A percentile compares a stretch with the other conserved stretches of the same genome.
Conservation (phyloP, 30 jellyfish, hydroid and myxozoan genomes). For the Cassiopea xamachana region DNA sequence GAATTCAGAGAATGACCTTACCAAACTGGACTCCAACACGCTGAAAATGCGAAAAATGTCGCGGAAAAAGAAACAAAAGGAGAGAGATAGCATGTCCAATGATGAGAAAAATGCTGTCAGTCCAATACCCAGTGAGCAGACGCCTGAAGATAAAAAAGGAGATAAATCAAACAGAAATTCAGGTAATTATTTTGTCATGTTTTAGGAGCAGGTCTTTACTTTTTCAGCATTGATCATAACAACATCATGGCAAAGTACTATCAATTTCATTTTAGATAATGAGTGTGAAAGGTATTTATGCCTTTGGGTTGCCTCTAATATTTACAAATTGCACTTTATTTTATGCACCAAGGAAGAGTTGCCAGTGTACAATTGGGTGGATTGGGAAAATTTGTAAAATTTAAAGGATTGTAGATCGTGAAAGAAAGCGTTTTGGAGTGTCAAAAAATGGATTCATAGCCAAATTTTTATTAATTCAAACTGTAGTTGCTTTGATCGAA, state of each 20-base stretch:
- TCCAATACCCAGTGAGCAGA: constrained; percentile 66
- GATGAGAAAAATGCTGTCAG: constrained; percentile 42
- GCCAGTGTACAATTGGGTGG: no score
- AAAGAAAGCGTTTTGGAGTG: no score
- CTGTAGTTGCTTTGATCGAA: no score
- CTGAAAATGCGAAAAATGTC: constrained; percentile 20
- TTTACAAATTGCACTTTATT: no score
- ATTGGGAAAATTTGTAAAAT: no score
- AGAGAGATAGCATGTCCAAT: constrained; percentile 52
- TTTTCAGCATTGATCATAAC: neutral
- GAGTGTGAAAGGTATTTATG: no score
- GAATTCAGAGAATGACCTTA: constrained; percentile 87
- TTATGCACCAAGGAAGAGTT: no score
- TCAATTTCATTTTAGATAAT: no score
- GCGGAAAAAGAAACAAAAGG: constrained; percentile 57
- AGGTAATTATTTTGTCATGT: constrained; percentile 6
- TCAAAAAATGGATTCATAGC: no score
- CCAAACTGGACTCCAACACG: constrained; percentile 52
- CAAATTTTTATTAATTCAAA: no score
- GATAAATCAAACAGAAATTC: constrained; percentile 45
- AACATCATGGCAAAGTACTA: neutral
- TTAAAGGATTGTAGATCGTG: no score
- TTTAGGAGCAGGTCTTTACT: neutral
- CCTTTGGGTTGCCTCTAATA: no score
- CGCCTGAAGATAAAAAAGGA: constrained; percentile 21